A percentile compares a stretch with the other conserved stretches of the same genome.
Evolutionary conservation across 2,888 invertebrate genomes (phyloP).

Genomic region (Hypena proboscidalis): DNA sequence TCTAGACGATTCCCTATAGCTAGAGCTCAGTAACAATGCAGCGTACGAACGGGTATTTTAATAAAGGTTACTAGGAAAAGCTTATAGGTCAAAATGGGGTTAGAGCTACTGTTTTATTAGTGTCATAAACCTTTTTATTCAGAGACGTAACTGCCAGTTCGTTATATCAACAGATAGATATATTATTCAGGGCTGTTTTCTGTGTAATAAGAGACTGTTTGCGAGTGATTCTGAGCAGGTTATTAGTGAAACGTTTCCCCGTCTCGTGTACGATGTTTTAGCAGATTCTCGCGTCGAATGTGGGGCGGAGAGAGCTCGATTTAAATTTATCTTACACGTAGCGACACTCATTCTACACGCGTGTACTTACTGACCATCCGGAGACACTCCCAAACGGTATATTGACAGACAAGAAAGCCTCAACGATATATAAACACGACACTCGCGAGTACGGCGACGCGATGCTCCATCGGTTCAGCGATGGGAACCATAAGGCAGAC

Average conservation of each 20-base stretch:
- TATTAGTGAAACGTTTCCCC: constrained; percentile 29
- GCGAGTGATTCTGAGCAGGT: constrained; percentile 16
- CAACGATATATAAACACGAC: constrained; percentile 46
- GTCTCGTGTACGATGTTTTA: constrained; percentile 25
- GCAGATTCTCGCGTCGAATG: constrained; percentile 12
- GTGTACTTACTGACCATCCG: constrained; percentile 72
- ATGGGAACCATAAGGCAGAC: constrained; percentile 13
- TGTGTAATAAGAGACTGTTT: constrained; percentile 27
- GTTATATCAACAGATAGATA: constrained; percentile 9
- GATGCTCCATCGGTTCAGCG: constrained; percentile 33
- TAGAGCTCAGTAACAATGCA: no score
- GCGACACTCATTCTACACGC: constrained; percentile 50
- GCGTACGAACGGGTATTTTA: neutral
- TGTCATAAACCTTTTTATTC: constrained; percentile 28
- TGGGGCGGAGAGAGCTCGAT: constrained; percentile 53
- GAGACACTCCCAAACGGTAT: constrained; percentile 53
- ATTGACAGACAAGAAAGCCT: constrained; percentile 34
- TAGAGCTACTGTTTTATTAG: constrained; percentile 29
- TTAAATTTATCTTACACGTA: constrained; percentile 68
- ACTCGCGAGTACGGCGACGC: constrained; percentile 49
- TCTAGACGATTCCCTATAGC: no score
- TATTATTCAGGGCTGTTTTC: neutral
- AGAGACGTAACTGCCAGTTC: constrained; percentile 22
- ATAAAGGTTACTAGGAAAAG: constrained; percentile 14
- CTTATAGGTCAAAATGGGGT: constrained; percentile 31